Percentiles rank a stretch among this genome's conserved stretches.
phyloP scores from a whole-genome alignment of 2,113 vertebrate genomes.

The Piprites chloris region DNA sequence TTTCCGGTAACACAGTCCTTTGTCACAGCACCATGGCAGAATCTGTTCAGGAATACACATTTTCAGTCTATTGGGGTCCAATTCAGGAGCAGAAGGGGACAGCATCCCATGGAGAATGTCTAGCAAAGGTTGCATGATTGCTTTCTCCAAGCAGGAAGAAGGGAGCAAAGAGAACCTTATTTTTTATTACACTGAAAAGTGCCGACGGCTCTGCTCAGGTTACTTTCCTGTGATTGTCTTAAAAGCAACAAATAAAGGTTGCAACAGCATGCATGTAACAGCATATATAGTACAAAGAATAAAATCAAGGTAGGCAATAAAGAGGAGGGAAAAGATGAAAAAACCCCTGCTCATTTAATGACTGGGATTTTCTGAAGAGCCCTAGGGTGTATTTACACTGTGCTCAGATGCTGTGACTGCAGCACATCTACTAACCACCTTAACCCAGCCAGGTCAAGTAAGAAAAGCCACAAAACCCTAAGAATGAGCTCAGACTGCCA shows the following conservation, averaged over 20 bases:
- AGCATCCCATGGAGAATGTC: not conserved
- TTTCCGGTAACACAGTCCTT: not conserved
- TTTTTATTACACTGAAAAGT: not conserved
- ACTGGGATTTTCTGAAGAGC: not conserved
- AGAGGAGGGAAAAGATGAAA: not conserved
- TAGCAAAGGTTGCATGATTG: not conserved
- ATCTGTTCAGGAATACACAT: not conserved
- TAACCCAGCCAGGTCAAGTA: not conserved
- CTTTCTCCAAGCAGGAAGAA: not conserved
- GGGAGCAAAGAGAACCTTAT: not conserved
- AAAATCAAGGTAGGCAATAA: not conserved
- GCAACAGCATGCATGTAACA: not conserved
- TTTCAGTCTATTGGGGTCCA: not conserved
- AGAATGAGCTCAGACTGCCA: not conserved
- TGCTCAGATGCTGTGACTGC: not conserved
- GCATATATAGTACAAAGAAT: not conserved
- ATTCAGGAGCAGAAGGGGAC: not conserved
- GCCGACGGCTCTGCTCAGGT: not conserved
- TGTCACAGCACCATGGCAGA: slow-evolving; percentile 5
- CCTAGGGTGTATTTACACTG: not conserved
- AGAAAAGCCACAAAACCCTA: not conserved
- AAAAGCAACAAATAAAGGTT: not conserved
- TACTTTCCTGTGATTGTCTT: not conserved
- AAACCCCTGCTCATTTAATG: not conserved
- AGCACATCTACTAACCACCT: not conserved